A percentile compares a stretch with the other conserved stretches of the same genome.
Conservation (phyloP, 2,888 invertebrate species). For the Torymus auratus region DNA sequence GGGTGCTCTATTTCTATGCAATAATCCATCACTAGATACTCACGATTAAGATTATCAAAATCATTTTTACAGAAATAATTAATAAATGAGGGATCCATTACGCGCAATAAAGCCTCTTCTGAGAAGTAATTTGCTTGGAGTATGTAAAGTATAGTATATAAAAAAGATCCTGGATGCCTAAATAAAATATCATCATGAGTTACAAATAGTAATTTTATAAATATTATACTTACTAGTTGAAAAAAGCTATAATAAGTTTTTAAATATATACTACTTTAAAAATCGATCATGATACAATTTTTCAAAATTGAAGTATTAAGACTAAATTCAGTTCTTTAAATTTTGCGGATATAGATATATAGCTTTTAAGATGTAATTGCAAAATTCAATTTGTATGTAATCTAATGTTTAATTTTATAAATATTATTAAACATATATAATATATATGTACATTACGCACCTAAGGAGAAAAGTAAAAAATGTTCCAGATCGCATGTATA, state of each 20-base stretch:
- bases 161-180: constrained; percentile 61
- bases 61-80: constrained; percentile 79
- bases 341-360: too few relatives aligned
- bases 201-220: constrained; percentile 8
- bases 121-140: constrained; percentile 62
- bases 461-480: too few relatives aligned
- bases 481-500: too few relatives aligned
- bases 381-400: too few relatives aligned
- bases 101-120: constrained; percentile 78
- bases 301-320: too few relatives aligned
- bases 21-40: constrained; percentile 82
- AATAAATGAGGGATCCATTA: constrained; percentile 81
- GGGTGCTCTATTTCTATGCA: constrained; percentile 81
- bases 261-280: too few relatives aligned
- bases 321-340: too few relatives aligned
- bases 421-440: too few relatives aligned
- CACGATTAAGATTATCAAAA: constrained; percentile 77
- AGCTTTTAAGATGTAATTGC: too few relatives aligned
- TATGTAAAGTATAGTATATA: constrained; percentile 59
- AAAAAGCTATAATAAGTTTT: background rate
- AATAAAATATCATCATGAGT: constrained; percentile 28
- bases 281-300: too few relatives aligned
- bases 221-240: constrained; percentile 1
- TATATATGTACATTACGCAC: too few relatives aligned
- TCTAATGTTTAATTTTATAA: too few relatives aligned